Evolutionary conservation across 2,113 vertebrate species (phyloP).

Genomic region (Microcebus lehilahytsara): DNA sequence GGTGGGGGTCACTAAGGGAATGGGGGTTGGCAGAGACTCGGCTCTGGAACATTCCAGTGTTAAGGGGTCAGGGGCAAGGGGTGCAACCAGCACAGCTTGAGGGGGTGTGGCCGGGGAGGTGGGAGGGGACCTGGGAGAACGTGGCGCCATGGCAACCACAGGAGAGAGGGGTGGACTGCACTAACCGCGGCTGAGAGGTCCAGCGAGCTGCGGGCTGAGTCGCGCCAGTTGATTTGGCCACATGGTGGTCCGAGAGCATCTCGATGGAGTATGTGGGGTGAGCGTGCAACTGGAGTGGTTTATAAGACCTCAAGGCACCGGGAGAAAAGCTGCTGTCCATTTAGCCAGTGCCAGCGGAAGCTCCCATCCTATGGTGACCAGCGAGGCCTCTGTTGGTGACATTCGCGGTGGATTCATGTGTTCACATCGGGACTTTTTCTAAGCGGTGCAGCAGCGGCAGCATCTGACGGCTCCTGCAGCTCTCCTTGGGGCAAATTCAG

Average conservation of each 20-base stretch:
- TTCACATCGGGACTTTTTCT: not conserved
- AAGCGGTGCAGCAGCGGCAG: not conserved
- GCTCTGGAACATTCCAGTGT: not conserved
- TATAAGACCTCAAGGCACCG: not conserved
- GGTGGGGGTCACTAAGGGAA: not conserved
- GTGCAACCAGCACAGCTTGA: not conserved
- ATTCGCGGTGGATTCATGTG: accelerated
- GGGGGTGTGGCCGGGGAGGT: not conserved
- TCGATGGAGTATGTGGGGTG: accelerated
- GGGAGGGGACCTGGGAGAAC: not conserved
- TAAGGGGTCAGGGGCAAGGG: not conserved
- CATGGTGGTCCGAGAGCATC: accelerated
- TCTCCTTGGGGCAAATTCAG: not conserved
- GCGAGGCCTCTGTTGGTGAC: accelerated
- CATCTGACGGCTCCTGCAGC: not conserved
- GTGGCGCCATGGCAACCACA: not conserved
- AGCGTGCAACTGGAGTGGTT: not conserved
- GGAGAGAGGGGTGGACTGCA: not conserved
- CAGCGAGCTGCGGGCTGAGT: not conserved
- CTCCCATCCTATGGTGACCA: not conserved
- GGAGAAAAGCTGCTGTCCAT: accelerated
- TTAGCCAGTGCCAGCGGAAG: accelerated
- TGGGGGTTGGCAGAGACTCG: not conserved
- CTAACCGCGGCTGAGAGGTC: too few relatives aligned
- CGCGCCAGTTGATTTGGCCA: not conserved